Evolutionary conservation across 2,888 invertebrate species (phyloP), one percentile per base, ranked within the genome.

Genomic region (Cylindroiulus punctatus): DNA sequence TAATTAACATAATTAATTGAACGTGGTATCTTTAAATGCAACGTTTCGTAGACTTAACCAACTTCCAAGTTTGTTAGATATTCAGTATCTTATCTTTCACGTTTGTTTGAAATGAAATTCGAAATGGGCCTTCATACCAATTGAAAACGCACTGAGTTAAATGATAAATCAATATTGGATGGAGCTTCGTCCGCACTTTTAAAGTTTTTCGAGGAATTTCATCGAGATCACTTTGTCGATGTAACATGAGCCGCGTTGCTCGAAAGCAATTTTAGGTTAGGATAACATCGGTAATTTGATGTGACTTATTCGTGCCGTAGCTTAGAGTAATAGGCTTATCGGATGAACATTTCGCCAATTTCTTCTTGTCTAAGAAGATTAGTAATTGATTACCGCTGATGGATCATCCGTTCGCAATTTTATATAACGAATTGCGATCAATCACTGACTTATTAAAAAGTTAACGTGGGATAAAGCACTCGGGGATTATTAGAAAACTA

Each of bases 331-430:
- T 76, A 76, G 76, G 76, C 26, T 76, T 76, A 76, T 76, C 30
- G 76, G 83, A 83, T 83, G 42, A 83, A 42, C 40, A n/a, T 82
- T 32, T 82, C 47, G 42, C n/a, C 47, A 44, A 84, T 47, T 84
- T 52, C 84, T 47, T 47, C 42, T 84, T 83, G 44, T 84, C 84
- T 52, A 84, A 83, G 44, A 83, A 83, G 83, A 83, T 83, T 44
- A 83, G 44, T 44, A 83, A 83, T 83, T 83, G 40, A 83, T 83
- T 83, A 44, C 83, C 32, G 26, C 44, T 83, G 44, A 44, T 83
- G 83, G 76, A 76, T 76, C 76, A 76, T 76, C 76, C 76, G 76
- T 30, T 76, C 30, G 76, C 76, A 76, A 76, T 76, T 76, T 76
- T 30, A 76, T 76, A 76, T 76, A 30, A 76, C 76, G 76, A 30